These are phyloP conservation scores for Parnassius apollo DNA, from an alignment of 2,888 invertebrate genomes.

Conservation along the genomic window DNA sequence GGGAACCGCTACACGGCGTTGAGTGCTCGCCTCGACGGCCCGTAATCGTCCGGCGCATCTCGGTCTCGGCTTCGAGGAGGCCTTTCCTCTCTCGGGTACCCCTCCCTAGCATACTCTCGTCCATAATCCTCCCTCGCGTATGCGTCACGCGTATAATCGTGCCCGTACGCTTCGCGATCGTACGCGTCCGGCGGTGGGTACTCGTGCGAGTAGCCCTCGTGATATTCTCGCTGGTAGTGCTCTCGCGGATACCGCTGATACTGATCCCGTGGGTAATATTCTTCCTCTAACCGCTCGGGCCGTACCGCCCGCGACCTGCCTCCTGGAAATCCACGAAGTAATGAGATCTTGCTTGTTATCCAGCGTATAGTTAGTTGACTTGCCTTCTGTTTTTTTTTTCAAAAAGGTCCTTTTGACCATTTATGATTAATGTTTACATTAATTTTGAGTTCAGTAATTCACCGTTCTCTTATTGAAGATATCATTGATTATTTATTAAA, in stretches of 20 bases:
- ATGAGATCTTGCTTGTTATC: not conserved
- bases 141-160: slow-evolving; percentile 41
- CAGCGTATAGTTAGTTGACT: slow-evolving; percentile 2
- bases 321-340: slow-evolving; percentile 42
- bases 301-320: slow-evolving; percentile 74
- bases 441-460: too few relatives aligned
- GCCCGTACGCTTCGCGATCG: slow-evolving; percentile 58
- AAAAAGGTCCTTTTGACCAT: too few relatives aligned
- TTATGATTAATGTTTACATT: too few relatives aligned
- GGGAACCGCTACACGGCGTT: slow-evolving; percentile 85
- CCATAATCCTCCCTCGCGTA: slow-evolving; percentile 66
- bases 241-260: slow-evolving; percentile 47
- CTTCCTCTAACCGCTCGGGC: slow-evolving; percentile 80
- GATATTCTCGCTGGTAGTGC: slow-evolving; percentile 39
- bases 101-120: slow-evolving; percentile 71
- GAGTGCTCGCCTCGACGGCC: slow-evolving; percentile 85
- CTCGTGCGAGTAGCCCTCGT: slow-evolving; percentile 46
- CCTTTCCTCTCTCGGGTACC: slow-evolving; percentile 71
- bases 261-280: slow-evolving; percentile 67
- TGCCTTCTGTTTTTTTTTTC: slow-evolving; percentile 11
- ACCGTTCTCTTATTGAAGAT: too few relatives aligned
- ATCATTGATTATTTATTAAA: not conserved
- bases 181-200: slow-evolving; percentile 39
- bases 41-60: slow-evolving; percentile 76
- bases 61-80: slow-evolving; percentile 64